These are phyloP conservation scores for Prorops nasuta DNA, from an alignment of 1,140 invertebrate species.

Conservation along the genomic window DNA sequence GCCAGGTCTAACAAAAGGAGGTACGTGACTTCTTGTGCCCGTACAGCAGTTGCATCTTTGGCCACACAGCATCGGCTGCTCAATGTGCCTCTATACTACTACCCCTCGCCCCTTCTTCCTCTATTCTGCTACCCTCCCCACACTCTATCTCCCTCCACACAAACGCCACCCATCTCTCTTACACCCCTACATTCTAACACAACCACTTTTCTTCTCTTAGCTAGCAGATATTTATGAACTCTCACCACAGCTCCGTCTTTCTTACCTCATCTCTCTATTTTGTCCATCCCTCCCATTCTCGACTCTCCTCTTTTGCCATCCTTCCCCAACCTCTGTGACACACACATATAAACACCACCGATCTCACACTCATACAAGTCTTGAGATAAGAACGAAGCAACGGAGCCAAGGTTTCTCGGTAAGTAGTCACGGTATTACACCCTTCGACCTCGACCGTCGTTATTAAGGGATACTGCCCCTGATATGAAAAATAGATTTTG, in stretches of 20 bases:
- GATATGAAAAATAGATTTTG: constrained; percentile 11
- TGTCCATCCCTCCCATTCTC: neutral
- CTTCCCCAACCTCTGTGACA: no score
- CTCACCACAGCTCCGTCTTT: no score
- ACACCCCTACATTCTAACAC: no score
- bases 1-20: constrained; percentile 27
- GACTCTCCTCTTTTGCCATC: constrained; percentile 8
- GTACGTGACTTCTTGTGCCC: constrained; percentile 32
- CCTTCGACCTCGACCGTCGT: constrained; percentile 21
- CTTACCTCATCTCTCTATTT: constrained; percentile 6
- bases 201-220: no score
- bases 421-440: constrained; percentile 21
- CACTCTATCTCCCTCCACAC: no score
- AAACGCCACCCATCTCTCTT: no score
- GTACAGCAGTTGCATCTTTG: constrained; percentile 21
- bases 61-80: constrained; percentile 13
- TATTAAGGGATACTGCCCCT: constrained; percentile 1
- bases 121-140: no score
- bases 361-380: no score
- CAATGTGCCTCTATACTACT: no score
- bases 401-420: constrained; percentile 26
- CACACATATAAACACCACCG: no score
- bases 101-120: no score
- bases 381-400: constrained; percentile 27
- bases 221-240: no score